Base-by-base conservation (phyloP, 2,113 vertebrate species). In the Nycticryphes semicollaris region DNA sequence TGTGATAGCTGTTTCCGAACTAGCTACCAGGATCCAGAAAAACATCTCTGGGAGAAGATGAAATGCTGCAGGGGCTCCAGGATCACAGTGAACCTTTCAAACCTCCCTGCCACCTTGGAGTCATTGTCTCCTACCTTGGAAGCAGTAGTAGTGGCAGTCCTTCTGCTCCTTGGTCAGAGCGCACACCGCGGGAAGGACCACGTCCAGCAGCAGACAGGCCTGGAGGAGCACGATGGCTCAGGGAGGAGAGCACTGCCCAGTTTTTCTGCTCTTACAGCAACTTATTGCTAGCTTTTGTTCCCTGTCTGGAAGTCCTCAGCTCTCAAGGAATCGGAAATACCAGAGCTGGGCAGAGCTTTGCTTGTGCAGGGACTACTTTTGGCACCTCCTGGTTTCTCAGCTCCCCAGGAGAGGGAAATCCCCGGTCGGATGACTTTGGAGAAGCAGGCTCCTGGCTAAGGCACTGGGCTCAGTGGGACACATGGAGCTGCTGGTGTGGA, bases 91-190 rank as follows among this genome's bases (percentile, higher is more conserved):
- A 86, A 62, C 25, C 18, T 41, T 69, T 30, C 22, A n/a, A 53
- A 75, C 28, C 30, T 20, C 18, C 21, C 47, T 0, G 0, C 19
- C 23, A 1, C 1, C 6, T 25, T 6, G 12, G 19, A 47, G 53
- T 56, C 25, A 13, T 22, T 0, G 0, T 25, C 33, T 73, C 82
- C 83, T 96, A 99, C 99, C 99, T 98, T 99, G 98, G 84, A 99
- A 99, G 53, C 98, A 97, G 92, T 98, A 98, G 96, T 98, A 98
- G 91, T 98, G 98, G 82, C 97, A 98, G 70, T 98, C 98, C 87
- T 98, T 96, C 78, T 97, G 98, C 91, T 98, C 97, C 84, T 98
- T 97, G 84, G 98, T 98, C 90, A 98, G 64, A 66, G 91, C 75
- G 62, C 66, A 96, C 67, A 99, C 80, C 51, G 98, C 31, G 35